Percentiles rank a stretch among this genome's conserved stretches.
phyloP scores from a whole-genome alignment of 30 jellyfish, hydroid and myxozoan genomes.

The Cassiopea andromeda region DNA sequence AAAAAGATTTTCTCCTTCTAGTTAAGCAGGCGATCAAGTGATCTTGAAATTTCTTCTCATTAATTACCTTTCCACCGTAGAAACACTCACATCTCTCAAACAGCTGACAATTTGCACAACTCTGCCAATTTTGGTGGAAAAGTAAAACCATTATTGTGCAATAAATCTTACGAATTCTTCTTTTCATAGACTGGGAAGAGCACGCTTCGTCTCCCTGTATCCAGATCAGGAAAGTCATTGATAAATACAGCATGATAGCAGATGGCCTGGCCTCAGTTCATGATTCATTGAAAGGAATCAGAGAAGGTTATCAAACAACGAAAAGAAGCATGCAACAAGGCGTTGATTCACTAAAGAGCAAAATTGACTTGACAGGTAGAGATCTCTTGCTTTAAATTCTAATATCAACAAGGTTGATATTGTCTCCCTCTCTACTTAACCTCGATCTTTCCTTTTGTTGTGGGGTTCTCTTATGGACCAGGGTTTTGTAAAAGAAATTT shows the following conservation, averaged over 20 bases:
- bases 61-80: too few relatives aligned
- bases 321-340: slow-evolving; percentile 54
- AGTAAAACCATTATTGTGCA: not conserved
- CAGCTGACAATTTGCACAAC: too few relatives aligned
- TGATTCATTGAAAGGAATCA: slow-evolving; percentile 14
- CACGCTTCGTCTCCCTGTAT: slow-evolving; percentile 34
- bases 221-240: slow-evolving; percentile 38
- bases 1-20: too few relatives aligned
- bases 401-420: too few relatives aligned
- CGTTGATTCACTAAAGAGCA: slow-evolving; percentile 18
- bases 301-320: slow-evolving; percentile 48
- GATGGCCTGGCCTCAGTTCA: slow-evolving; percentile 32
- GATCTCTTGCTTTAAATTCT: not conserved
- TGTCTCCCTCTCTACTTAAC: too few relatives aligned
- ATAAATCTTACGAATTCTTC: not conserved
- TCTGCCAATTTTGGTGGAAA: too few relatives aligned
- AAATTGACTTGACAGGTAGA: slow-evolving; percentile 31
- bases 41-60: too few relatives aligned
- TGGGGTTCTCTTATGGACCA: too few relatives aligned
- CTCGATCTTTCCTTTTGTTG: too few relatives aligned
- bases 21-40: too few relatives aligned
- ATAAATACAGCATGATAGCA: slow-evolving; percentile 37
- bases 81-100: too few relatives aligned
- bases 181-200: slow-evolving; percentile 30
- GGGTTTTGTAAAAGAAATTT: too few relatives aligned